These are phyloP conservation scores for Ommatoiulus sabulosus DNA, from an alignment of 2,888 invertebrate species.

Conservation along the genomic window DNA sequence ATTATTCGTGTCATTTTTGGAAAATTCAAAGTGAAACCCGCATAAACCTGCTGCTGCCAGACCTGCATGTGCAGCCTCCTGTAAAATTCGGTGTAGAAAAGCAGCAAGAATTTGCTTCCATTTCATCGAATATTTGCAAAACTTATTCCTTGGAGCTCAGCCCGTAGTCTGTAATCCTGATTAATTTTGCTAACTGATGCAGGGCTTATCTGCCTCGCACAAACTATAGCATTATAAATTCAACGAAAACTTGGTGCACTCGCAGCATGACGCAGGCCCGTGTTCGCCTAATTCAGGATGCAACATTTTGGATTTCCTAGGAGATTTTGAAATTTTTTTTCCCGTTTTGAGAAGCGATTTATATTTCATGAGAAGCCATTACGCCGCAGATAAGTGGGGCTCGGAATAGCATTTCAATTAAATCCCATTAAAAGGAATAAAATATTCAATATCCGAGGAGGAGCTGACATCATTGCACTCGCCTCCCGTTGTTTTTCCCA, in stretches of 20 bases:
- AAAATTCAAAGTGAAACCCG: too few relatives aligned
- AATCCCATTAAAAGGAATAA: neutral
- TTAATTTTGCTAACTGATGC: neutral
- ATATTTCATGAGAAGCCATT: conserved; percentile 32
- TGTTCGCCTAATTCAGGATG: neutral
- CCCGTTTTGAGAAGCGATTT: neutral
- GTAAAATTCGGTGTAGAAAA: too few relatives aligned
- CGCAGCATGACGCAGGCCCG: neutral
- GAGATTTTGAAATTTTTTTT: neutral
- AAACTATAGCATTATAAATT: neutral
- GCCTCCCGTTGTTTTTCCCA: neutral
- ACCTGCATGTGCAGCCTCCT: too few relatives aligned
- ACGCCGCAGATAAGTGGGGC: neutral
- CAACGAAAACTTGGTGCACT: neutral
- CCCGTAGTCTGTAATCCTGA: neutral
- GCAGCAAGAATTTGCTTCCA: too few relatives aligned
- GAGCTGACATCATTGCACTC: neutral
- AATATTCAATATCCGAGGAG: neutral
- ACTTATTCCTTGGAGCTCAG: neutral
- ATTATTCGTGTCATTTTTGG: too few relatives aligned
- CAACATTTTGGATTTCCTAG: neutral
- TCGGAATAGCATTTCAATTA: neutral
- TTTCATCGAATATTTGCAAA: neutral
- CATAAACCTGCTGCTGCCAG: too few relatives aligned
- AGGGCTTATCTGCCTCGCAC: neutral